phyloP scores from a whole-genome alignment of 2,888 invertebrate genomes.

The Cylindroiulus punctatus region DNA sequence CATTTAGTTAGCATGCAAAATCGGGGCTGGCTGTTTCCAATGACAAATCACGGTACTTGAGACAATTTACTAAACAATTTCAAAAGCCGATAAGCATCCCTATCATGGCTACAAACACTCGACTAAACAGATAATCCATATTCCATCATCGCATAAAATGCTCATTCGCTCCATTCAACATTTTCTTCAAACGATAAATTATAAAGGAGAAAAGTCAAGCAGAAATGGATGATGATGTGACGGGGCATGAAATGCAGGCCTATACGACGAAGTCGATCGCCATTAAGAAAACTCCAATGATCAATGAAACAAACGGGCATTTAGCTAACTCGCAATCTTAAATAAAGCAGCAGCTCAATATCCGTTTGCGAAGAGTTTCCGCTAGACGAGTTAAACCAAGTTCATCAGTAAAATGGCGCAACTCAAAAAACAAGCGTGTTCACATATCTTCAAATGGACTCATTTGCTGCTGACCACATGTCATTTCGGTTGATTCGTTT shows the following conservation, averaged over 20 bases:
- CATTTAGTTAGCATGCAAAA: constrained; percentile 51
- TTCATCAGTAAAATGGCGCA: neutral
- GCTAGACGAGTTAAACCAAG: neutral
- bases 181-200: constrained; percentile 35
- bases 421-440: neutral
- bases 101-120: constrained; percentile 39
- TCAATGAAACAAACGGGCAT: neutral
- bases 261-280: neutral
- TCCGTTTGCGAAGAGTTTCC: neutral
- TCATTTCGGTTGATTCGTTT: constrained; percentile 37
- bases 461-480: constrained; percentile 23
- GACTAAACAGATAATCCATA: constrained; percentile 47
- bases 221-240: constrained; percentile 36
- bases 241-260: neutral
- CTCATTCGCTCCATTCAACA: constrained; percentile 45
- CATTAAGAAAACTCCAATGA: neutral
- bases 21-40: constrained; percentile 11
- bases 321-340: neutral
- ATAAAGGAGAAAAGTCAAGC: constrained; percentile 39
- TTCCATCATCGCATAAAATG: constrained; percentile 42
- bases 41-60: constrained; percentile 47
- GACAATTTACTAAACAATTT: constrained; percentile 50
- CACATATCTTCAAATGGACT: neutral
- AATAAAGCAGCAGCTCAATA: neutral
- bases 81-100: constrained; percentile 27